Base-by-base conservation (phyloP, 2,888 invertebrate species). In the Suillia variegata region DNA sequence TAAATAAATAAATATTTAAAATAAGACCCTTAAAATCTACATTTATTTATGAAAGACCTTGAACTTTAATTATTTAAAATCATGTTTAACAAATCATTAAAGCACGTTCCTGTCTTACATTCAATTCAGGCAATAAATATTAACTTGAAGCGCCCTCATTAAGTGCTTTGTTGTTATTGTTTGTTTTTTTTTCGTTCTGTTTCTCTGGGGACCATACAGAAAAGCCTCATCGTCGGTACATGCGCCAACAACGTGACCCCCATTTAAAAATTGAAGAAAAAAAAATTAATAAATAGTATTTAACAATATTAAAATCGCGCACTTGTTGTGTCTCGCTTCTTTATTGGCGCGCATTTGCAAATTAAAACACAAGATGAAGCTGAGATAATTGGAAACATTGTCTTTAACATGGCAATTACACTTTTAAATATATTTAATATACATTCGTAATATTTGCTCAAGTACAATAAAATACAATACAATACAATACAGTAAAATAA, bases 81-180 rank as follows among this genome's bases (percentile, higher is more conserved):
- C 77, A 74, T 78, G 77, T 78, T 78, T 70, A 76, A 77, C 78
- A 77, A 75, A 75, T 76, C 72, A 75, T 75, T 75, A 62, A 63
- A 61, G 69, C 67, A 70, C 67, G 62, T 61, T 70, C 62, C 61
- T 69, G 59, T 61, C 56, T 50, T 61, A 26, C 38, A 54, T 54
- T 62, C 54, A n/a, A n/a, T n/a, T n/a, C n/a, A n/a, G n/a, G n/a
- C n/a, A n/a, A n/a, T n/a, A n/a, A n/a, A n/a, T n/a, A n/a, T n/a
- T n/a, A n/a, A n/a, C n/a, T n/a, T n/a, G n/a, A n/a, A n/a, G n/a
- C n/a, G n/a, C n/a, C n/a, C n/a, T n/a, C n/a, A n/a, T n/a, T n/a
- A n/a, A n/a, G n/a, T n/a, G n/a, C n/a, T n/a, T n/a, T n/a, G n/a
- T n/a, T n/a, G n/a, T n/a, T n/a, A n/a, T n/a, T n/a, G n/a, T n/a